Evolutionary conservation across 2,113 vertebrate genomes (phyloP), one percentile per base, ranked within the genome.

Genomic region (Megalops atlanticus): DNA sequence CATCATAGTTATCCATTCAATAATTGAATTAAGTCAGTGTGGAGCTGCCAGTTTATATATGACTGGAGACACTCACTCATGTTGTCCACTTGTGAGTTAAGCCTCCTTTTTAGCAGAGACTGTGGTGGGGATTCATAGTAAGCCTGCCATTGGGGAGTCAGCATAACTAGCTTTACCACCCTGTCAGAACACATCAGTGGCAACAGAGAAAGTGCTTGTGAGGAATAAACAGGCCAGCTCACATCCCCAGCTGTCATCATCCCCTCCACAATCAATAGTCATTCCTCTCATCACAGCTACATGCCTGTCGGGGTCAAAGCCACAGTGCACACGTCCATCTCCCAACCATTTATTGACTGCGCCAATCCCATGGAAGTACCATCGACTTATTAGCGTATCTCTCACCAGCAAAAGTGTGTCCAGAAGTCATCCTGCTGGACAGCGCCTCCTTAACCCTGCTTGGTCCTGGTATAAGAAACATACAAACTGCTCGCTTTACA

Each of bases 331-430:
- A 41, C 16, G 8, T 54, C 76, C 24, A 68, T 47, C 40, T 79
- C 68, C 27, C 31, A 15, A 38, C 27, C 27, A 70, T 70, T 79
- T 71, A 79, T 70, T 79, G 58, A 71, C 45, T 72, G 68, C 49
- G 68, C 45, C 78, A 49, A 33, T 49, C 43, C 68, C 45, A 47
- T 69, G 78, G 33, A 68, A 47, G 27, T 49, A 31, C 78, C 33
- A 36, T 79, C 45, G n/a, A n/a, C n/a, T n/a, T n/a, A 79, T 45
- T 24, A 36, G 43, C 36, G 16, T 43, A 24, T 35, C 21, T 41
- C 40, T 47, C 41, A 15, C 41, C 40, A 18, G n/a, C 41, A 24
- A n/a, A n/a, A 41, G 8, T 31, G 11, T 75, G 73, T 4, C 47
- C 36, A 45, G 69, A 45, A 3, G 10, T 71, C 39, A 38, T 69